A percentile compares a stretch with the other conserved stretches of the same genome.
These are phyloP conservation scores for Varroa destructor DNA, from an alignment of 1,140 invertebrate genomes.

Conservation along the genomic window DNA sequence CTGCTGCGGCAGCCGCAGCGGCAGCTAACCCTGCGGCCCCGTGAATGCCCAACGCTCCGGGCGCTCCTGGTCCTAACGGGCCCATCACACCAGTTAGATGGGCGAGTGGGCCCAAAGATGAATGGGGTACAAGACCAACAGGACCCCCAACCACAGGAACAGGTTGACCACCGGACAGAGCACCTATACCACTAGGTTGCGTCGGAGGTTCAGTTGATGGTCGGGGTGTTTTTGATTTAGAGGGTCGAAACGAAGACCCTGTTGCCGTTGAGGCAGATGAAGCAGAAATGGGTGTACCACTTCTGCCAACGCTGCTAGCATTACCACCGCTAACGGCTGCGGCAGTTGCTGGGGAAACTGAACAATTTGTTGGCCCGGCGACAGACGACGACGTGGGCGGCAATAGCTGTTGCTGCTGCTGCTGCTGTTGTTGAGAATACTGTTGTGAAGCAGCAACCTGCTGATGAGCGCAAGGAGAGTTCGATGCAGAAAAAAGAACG, in stretches of 20 bases:
- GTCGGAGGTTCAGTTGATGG: too few relatives aligned
- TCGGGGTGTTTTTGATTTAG: too few relatives aligned
- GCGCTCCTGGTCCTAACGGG: too few relatives aligned
- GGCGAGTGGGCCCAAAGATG: too few relatives aligned
- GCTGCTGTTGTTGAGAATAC: slow-evolving; percentile 1
- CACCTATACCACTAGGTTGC: too few relatives aligned
- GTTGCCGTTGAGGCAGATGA: not conserved
- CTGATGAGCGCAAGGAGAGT: too few relatives aligned
- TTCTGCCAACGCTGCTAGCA: slow-evolving; percentile 2
- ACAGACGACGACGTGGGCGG: slow-evolving; percentile 56
- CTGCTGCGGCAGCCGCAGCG: slow-evolving; percentile 23
- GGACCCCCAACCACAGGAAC: too few relatives aligned
- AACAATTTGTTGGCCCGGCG: slow-evolving; percentile 33
- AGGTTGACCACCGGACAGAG: too few relatives aligned
- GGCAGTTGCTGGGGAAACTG: not conserved
- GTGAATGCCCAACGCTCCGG: slow-evolving; percentile 43
- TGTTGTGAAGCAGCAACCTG: slow-evolving; percentile 2
- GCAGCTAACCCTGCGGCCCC: slow-evolving; percentile 32
- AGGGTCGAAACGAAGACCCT: not conserved
- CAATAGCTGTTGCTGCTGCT: slow-evolving; percentile 43
- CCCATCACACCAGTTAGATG: too few relatives aligned
- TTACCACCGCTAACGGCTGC: not conserved
- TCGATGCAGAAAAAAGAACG: too few relatives aligned
- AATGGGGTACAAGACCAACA: too few relatives aligned
- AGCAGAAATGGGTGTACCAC: not conserved